A percentile compares a stretch with the other conserved stretches of the same genome.
phyloP scores from a whole-genome alignment of 2,888 invertebrate species.

The Drosophila infuscata region DNA sequence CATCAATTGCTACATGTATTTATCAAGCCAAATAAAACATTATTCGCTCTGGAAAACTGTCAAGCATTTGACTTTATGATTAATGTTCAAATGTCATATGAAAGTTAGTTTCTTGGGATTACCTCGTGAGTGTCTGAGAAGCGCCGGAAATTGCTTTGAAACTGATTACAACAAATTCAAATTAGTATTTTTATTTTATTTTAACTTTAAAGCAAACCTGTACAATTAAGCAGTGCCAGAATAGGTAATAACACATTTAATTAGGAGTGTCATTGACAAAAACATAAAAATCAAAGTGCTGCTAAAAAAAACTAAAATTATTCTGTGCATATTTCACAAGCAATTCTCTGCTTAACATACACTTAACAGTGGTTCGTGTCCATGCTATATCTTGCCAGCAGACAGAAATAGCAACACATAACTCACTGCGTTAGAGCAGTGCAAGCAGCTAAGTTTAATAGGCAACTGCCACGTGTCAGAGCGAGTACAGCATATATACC shows the following conservation, averaged over 20 bases:
- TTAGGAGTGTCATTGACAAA: conserved; percentile 1
- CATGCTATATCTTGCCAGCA: conserved; percentile 5
- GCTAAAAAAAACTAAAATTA: neutral
- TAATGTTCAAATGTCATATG: conserved; percentile 22
- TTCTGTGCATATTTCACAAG: neutral
- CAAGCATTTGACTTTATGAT: conserved; percentile 41
- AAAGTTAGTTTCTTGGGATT: conserved; percentile 1
- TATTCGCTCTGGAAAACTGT: neutral
- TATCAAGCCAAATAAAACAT: neutral
- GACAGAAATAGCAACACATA: conserved; percentile 15
- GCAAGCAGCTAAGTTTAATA: neutral
- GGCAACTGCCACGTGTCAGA: conserved; percentile 7
- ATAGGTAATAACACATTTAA: neutral
- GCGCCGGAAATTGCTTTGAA: conserved; percentile 43
- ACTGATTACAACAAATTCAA: neutral
- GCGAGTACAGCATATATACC: neutral
- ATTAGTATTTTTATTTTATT: neutral
- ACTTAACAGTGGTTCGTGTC: conserved; percentile 65
- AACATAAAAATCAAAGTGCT: neutral
- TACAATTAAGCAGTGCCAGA: neutral
- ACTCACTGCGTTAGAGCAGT: conserved; percentile 18
- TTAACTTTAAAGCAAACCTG: neutral
- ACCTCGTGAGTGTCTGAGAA: neutral
- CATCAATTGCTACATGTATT: neutral
- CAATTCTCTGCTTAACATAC: conserved; percentile 20